Percentiles rank a stretch among this genome's conserved stretches.
Conservation (phyloP, 2,888 invertebrate species). For the Acleris cristana region DNA sequence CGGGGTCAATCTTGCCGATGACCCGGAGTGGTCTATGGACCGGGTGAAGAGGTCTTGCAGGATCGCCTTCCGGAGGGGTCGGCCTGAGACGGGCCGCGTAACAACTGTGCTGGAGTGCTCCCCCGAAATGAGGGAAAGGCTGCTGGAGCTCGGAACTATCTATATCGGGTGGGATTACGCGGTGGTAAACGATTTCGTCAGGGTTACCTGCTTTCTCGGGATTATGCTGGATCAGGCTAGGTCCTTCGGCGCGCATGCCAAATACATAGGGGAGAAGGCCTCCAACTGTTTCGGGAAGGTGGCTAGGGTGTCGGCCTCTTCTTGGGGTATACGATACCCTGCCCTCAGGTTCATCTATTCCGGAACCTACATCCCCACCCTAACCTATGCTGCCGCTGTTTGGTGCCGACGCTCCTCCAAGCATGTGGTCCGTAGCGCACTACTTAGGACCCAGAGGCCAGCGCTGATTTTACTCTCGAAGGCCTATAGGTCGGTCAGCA, state of each 20-base stretch:
- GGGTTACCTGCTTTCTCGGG: conserved; percentile 44
- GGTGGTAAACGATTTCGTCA: conserved; percentile 15
- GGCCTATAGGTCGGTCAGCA: no score
- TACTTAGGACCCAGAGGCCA: no score
- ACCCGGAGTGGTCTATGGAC: conserved; percentile 3
- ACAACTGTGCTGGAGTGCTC: conserved; percentile 38
- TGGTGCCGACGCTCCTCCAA: no score
- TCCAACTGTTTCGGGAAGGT: conserved; percentile 4
- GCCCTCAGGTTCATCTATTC: no score
- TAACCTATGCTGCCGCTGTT: no score
- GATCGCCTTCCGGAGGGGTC: background rate
- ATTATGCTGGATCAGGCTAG: conserved; percentile 44
- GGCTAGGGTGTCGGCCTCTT: no score
- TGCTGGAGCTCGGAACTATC: background rate
- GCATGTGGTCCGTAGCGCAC: no score
- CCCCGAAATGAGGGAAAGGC: conserved; percentile 2
- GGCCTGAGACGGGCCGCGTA: background rate
- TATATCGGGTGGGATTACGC: conserved; percentile 43
- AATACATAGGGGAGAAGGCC: conserved; percentile 42
- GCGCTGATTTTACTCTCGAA: no score
- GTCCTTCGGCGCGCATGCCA: conserved; percentile 34
- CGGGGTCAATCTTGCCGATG: conserved; percentile 19
- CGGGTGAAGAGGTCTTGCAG: background rate
- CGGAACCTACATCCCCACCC: no score
- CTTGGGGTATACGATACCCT: no score